These are phyloP conservation scores for Cybosia mesomella DNA, from an alignment of 2,888 invertebrate genomes.

Conservation along the genomic window DNA sequence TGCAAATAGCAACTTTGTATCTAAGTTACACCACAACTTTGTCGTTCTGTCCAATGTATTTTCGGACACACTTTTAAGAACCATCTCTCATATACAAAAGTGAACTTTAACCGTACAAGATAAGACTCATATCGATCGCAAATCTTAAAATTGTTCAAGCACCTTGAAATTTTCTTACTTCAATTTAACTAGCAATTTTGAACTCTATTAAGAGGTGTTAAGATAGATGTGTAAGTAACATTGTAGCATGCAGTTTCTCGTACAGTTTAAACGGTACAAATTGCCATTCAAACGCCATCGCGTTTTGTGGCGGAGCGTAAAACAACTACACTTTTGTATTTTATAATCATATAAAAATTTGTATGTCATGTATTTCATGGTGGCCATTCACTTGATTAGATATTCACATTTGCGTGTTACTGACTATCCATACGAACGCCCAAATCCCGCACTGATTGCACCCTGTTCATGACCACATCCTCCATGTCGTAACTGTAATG, in stretches of 20 bases:
- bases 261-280: constrained; percentile 69
- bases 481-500: too few relatives aligned
- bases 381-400: constrained; percentile 15
- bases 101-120: constrained; percentile 36
- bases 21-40: constrained; percentile 66
- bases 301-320: constrained; percentile 63
- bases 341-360: constrained; percentile 61
- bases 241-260: constrained; percentile 53
- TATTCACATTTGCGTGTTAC: background rate
- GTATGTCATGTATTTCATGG: constrained; percentile 50
- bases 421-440: too few relatives aligned
- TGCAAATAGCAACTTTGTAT: constrained; percentile 70
- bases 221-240: constrained; percentile 45
- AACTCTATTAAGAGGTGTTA: constrained; percentile 46
- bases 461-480: too few relatives aligned
- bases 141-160: constrained; percentile 28
- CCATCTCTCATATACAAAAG: constrained; percentile 34
- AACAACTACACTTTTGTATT: constrained; percentile 56
- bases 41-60: constrained; percentile 63
- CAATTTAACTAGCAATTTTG: constrained; percentile 48
- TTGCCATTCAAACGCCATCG: constrained; percentile 71
- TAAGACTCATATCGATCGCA: constrained; percentile 32
- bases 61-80: constrained; percentile 48
- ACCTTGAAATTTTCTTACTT: constrained; percentile 50
- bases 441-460: too few relatives aligned